Conservation (phyloP, 2,113 vertebrate species). For the Scolopax mira region DNA sequence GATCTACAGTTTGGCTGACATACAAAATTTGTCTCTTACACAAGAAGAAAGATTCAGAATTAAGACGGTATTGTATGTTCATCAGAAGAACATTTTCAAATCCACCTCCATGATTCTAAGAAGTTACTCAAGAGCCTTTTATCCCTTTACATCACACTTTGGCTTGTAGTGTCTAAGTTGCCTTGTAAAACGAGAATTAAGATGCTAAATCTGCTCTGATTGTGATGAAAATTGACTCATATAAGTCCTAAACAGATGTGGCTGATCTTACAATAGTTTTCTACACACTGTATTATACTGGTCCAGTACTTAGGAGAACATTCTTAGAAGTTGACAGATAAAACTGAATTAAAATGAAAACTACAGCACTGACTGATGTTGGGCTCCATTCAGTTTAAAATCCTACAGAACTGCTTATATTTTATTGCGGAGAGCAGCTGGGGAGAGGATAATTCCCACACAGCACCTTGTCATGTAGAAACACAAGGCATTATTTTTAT, state of each 20-base stretch:
- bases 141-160: background rate
- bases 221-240: background rate
- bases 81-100: background rate
- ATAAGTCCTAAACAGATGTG: background rate
- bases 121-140: background rate
- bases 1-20: background rate
- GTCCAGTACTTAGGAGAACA: background rate
- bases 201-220: background rate
- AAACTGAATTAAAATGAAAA: background rate
- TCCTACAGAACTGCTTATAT: background rate
- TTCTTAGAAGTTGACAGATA: background rate
- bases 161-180: background rate
- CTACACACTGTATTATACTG: background rate
- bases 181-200: background rate
- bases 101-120: background rate
- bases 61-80: background rate
- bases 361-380: background rate
- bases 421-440: slow-evolving; percentile 18
- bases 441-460: slow-evolving; percentile 3
- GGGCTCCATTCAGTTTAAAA: background rate
- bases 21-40: background rate
- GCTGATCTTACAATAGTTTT: background rate
- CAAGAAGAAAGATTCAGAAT: background rate
- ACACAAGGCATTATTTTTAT: slow-evolving; percentile 36
- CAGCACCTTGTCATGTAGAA: background rate